Conservation (phyloP, 2,797 vertebrate species). For the Pachyuromys duprasi region DNA sequence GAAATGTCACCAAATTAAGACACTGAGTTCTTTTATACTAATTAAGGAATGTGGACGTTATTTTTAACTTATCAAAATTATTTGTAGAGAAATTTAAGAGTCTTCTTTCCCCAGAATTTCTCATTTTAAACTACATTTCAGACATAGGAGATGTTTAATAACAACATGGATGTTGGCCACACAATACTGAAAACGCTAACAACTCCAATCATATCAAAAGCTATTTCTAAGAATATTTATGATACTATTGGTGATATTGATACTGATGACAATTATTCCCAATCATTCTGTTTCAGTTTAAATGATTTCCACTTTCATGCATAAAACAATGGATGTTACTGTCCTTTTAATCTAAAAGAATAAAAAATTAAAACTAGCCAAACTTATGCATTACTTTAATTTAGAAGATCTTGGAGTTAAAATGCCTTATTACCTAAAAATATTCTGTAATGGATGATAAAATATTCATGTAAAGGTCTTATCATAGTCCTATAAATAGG, state of each 20-base stretch:
- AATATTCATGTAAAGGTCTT: slow-evolving; percentile 25
- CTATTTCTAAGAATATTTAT: neutral
- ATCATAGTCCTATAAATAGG: slow-evolving; percentile 54
- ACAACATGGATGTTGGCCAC: neutral
- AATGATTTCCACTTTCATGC: neutral
- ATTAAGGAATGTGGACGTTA: neutral
- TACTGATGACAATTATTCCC: neutral
- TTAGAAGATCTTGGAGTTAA: neutral
- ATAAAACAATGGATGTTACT: neutral
- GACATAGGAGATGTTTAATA: neutral
- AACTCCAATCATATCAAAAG: neutral
- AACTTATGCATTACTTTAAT: neutral
- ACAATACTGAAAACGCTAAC: neutral
- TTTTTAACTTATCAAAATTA: slow-evolving; percentile 32
- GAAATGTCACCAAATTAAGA: neutral
- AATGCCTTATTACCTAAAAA: slow-evolving; percentile 36
- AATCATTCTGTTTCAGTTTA: neutral
- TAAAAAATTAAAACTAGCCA: neutral
- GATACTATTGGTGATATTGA: neutral
- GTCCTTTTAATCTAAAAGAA: neutral
- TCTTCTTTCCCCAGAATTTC: neutral
- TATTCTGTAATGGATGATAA: neutral
- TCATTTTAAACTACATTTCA: neutral
- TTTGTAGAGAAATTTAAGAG: slow-evolving; percentile 26
- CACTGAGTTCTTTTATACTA: neutral